Percentiles rank a stretch among this genome's conserved stretches.
phyloP scores from a whole-genome alignment of 1,140 invertebrate genomes.

The Tetragonula clypearis region DNA sequence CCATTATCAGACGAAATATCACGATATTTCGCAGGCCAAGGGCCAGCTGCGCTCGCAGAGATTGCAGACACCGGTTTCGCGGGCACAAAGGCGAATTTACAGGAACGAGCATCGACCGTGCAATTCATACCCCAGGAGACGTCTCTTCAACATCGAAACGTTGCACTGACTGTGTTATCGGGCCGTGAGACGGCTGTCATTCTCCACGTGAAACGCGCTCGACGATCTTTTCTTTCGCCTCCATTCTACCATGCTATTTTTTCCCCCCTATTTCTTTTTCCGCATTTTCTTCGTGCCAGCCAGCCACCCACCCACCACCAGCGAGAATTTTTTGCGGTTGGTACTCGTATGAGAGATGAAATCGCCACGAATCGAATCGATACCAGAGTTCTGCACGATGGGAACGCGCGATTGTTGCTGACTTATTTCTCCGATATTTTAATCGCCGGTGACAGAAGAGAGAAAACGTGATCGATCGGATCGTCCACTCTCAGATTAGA shows the following conservation, averaged over 20 bases:
- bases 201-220: not conserved
- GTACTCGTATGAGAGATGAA: not conserved
- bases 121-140: conserved; percentile 45
- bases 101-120: conserved; percentile 39
- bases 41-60: conserved; percentile 45
- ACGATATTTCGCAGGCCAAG: conserved; percentile 50
- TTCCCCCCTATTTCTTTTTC: not conserved
- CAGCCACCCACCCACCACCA: not conserved
- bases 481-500: not conserved
- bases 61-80: conserved; percentile 37
- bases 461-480: not conserved
- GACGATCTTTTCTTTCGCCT: not conserved
- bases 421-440: not conserved
- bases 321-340: not conserved
- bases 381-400: not conserved
- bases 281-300: not conserved
- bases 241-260: not conserved
- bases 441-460: not conserved
- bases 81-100: conserved; percentile 43
- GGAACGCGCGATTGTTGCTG: not conserved
- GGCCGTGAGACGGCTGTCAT: not conserved
- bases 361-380: not conserved
- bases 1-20: conserved; percentile 54
- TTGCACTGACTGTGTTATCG: conserved; percentile 16
- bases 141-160: conserved; percentile 35